phyloP scores from a whole-genome alignment of 2,888 invertebrate genomes.

The Mythimna loreyi region DNA sequence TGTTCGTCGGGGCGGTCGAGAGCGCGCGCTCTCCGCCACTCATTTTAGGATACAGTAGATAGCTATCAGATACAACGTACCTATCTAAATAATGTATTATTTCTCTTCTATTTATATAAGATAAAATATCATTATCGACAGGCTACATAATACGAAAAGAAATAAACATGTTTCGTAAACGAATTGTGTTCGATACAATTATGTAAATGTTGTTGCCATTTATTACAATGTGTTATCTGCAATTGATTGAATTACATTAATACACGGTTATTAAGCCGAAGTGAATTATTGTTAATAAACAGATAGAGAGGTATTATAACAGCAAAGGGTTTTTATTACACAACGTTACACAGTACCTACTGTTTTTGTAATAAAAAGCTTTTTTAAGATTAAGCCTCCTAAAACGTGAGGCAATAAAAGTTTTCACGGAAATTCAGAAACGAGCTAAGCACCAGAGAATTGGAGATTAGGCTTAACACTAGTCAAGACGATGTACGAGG shows the following conservation, averaged over 20 bases:
- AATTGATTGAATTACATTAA: slow-evolving; percentile 20
- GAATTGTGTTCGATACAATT: slow-evolving; percentile 28
- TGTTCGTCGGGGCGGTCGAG: slow-evolving; percentile 77
- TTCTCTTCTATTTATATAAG: slow-evolving; percentile 22
- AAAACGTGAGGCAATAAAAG: slow-evolving; percentile 1
- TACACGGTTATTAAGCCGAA: background rate
- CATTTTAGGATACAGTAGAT: slow-evolving; percentile 54
- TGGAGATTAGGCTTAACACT: slow-evolving; percentile 31
- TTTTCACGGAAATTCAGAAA: slow-evolving; percentile 25
- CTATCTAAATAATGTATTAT: slow-evolving; percentile 34
- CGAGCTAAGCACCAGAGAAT: slow-evolving; percentile 20
- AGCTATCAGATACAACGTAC: slow-evolving; percentile 13
- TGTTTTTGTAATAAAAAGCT: too few species aligned
- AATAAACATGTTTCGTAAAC: slow-evolving; percentile 37
- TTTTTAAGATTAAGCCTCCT: background rate
- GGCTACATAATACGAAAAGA: slow-evolving; percentile 11
- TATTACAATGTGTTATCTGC: slow-evolving; percentile 10
- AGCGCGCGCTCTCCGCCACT: slow-evolving; percentile 59
- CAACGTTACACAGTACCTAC: background rate
- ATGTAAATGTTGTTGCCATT: slow-evolving; percentile 34
- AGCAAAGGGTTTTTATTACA: background rate
- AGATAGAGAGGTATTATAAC: background rate
- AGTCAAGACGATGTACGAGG: slow-evolving; percentile 4
- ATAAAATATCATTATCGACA: slow-evolving; percentile 20
- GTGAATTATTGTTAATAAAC: background rate